Evolutionary conservation across 2,113 vertebrate genomes (phyloP), one percentile per base, ranked within the genome.

Genomic region (Myxocyprinus asiaticus): DNA sequence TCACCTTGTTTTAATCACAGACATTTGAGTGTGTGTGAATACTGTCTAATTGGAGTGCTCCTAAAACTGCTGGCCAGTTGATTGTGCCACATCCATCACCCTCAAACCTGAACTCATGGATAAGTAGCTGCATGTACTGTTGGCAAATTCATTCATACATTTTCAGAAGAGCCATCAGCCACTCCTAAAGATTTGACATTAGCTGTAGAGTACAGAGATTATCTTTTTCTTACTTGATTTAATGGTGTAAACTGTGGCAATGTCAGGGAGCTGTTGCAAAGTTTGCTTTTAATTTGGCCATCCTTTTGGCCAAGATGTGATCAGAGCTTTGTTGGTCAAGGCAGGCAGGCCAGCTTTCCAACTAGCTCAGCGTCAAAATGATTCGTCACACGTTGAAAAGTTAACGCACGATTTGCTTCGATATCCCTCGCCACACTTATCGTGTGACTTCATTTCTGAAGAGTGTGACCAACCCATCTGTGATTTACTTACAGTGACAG

Each of bases 101-200:
- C 68, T 75, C 72, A 84, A 84, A 87, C 73, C 58, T 73, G 62
- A 70, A 67, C 15, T 5, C 53, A 71, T 75, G 79, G 72, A 78
- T 66, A 67, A 77, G 67, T 51, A 76, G 70, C 78, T 73, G 17
- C 12, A 59, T 62, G 22, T 17, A 56, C 47, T 7, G 53, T 33
- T 70, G 70, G 55, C 78, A 71, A 82, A 85, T 83, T 83, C 15
- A 80, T 76, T 87, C 73, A 85, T 71, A 12, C 81, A 78, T 67
- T 73, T 82, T 81, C 76, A 77, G 15, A 12, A 50, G 47, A 45
- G 42, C 53, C 55, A 58, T 66, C 22, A 5, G 11, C 44, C 56
- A 67, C 14, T 68, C 55, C 9, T 71, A 79, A 61, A 79, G 14
- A 78, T 78, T 69, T 75, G 6, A 70, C 11, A 64, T 84, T 63